Percentiles rank a stretch among this genome's conserved stretches.
These are phyloP conservation scores for Sarcophaga bullata DNA, from an alignment of 1,140 invertebrate genomes.

Conservation along the genomic window DNA sequence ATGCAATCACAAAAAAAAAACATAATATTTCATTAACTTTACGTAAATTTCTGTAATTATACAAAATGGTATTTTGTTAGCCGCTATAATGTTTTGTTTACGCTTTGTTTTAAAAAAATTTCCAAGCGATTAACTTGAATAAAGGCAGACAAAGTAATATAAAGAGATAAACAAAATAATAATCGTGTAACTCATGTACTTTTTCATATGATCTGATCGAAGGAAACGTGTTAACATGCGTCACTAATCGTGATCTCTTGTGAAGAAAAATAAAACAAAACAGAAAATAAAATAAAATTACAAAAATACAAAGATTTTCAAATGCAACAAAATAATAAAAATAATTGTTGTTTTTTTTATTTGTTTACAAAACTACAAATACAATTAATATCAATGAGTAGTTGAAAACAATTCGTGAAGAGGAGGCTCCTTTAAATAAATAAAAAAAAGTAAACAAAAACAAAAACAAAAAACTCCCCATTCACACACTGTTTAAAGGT, in stretches of 20 bases:
- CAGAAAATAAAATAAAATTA: no score
- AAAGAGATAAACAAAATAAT: no score
- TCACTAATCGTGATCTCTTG: not conserved
- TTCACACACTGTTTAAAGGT: not conserved
- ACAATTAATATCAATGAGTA: not conserved
- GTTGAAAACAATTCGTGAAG: not conserved
- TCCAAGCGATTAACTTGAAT: not conserved
- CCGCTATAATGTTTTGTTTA: not conserved
- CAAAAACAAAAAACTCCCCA: no score
- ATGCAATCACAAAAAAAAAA: no score
- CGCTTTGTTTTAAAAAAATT: not conserved
- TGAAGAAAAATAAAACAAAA: no score
- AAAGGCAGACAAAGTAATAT: no score
- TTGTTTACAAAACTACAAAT: not conserved
- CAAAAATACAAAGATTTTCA: not conserved
- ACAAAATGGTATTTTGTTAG: not conserved
- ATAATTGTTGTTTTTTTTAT: not conserved
- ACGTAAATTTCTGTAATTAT: no score
- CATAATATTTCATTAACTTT: no score
- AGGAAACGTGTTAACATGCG: not conserved
- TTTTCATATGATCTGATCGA: not conserved
- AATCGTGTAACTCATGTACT: no score
- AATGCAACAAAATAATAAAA: conserved; percentile 1
- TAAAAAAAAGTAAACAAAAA: no score
- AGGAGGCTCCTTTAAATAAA: not conserved